Evolutionary conservation across 2,113 vertebrate species (phyloP).

Genomic region (Amia ocellicauda): DNA sequence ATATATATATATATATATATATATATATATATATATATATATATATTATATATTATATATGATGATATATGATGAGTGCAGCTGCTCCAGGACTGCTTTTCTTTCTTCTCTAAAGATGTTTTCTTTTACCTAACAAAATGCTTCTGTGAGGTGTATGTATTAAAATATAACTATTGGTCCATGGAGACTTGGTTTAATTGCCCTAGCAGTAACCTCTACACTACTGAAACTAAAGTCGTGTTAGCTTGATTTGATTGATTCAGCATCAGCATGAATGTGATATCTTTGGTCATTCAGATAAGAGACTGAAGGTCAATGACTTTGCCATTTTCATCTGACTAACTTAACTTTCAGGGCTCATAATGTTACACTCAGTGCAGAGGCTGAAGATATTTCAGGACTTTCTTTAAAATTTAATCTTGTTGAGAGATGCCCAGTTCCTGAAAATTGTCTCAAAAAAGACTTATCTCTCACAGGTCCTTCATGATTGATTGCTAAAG

Average conservation of each 20-base stretch:
- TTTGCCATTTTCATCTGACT: slow-evolving; percentile 10
- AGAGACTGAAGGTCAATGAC: slow-evolving; percentile 31
- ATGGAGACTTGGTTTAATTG: not conserved
- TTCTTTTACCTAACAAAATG: no score
- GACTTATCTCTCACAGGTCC: not conserved
- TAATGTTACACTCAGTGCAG: not conserved
- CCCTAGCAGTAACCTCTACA: no score
- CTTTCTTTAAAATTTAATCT: slow-evolving; percentile 11
- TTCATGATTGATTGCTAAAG: slow-evolving; percentile 12
- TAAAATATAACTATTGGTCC: not conserved
- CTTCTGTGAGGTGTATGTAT: no score
- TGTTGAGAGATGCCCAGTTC: slow-evolving; percentile 15
- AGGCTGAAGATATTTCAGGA: slow-evolving; percentile 9
- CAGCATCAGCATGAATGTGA: slow-evolving; percentile 37
- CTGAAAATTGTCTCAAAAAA: slow-evolving; percentile 13
- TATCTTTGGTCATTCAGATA: slow-evolving; percentile 40
- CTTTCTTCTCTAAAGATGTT: no score
- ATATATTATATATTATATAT: not conserved
- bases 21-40: not conserved
- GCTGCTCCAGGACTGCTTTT: no score
- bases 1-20: no score
- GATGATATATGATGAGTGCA: not conserved
- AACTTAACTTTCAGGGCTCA: slow-evolving; percentile 2
- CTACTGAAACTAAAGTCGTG: not conserved
- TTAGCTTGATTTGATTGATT: slow-evolving; percentile 12